These are phyloP conservation scores for Medauroidea extradentata DNA, from an alignment of 1,140 invertebrate species.

Conservation along the genomic window DNA sequence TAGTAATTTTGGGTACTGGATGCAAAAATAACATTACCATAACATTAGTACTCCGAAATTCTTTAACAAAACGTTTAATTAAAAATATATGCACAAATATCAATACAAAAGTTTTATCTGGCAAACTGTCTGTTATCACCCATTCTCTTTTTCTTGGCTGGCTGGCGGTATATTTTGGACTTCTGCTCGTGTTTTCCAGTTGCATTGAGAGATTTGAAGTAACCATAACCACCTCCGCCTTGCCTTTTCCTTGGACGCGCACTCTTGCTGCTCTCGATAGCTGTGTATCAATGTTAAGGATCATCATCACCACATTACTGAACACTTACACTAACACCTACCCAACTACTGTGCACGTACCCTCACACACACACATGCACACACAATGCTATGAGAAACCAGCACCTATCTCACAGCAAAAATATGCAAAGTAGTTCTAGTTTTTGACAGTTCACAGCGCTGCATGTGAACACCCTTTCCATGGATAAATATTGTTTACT, in stretches of 20 bases:
- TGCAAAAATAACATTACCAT: no score
- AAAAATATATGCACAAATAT: no score
- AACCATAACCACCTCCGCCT: conserved; percentile 74
- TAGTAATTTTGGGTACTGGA: no score
- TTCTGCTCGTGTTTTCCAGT: conserved; percentile 49
- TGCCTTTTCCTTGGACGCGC: conserved; percentile 65
- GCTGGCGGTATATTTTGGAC: conserved; percentile 56
- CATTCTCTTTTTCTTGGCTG: conserved; percentile 29
- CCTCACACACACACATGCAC: neutral
- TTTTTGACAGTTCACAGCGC: no score
- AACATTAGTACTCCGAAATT: no score
- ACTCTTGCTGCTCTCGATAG: conserved; percentile 52
- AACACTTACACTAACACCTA: neutral
- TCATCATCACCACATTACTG: conserved; percentile 16
- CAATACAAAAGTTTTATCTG: conserved; percentile 38
- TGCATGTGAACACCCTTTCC: no score
- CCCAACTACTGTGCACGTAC: neutral
- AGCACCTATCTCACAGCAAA: no score
- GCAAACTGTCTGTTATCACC: conserved; percentile 46
- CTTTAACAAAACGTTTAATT: no score
- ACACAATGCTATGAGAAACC: neutral
- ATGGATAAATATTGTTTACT: no score
- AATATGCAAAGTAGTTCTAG: no score
- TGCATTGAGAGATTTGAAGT: conserved; percentile 63
- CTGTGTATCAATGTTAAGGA: conserved; percentile 44